phyloP scores from a whole-genome alignment of 2,888 invertebrate species.

The Pollenia angustigena region DNA sequence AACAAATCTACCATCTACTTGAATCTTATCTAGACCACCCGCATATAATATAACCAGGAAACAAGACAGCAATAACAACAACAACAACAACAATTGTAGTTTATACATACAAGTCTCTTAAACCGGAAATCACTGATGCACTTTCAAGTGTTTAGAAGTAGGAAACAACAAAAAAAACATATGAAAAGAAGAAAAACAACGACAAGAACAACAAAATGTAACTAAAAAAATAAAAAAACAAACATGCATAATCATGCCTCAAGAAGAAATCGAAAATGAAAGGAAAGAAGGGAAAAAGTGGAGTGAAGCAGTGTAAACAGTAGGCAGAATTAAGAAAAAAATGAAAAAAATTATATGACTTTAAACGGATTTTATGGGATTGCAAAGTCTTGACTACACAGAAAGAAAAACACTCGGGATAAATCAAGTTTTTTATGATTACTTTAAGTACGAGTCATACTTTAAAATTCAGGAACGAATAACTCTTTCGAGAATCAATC shows the following conservation, averaged over 20 bases:
- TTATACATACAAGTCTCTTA: constrained; percentile 31
- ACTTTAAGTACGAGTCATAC: no score
- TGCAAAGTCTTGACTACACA: no score
- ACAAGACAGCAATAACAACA: constrained; percentile 52
- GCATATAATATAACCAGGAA: constrained; percentile 65
- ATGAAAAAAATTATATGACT: not conserved
- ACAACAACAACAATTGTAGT: constrained; percentile 40
- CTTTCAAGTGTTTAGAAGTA: constrained; percentile 60
- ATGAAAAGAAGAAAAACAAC: not conserved
- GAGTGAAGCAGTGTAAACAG: not conserved
- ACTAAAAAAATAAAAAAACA: constrained; percentile 52
- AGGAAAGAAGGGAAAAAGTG: not conserved
- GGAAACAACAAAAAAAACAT: not conserved
- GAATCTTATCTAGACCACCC: constrained; percentile 67
- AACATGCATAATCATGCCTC: constrained; percentile 60
- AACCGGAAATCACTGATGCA: constrained; percentile 72
- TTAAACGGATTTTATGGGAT: no score
- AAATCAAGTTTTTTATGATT: no score
- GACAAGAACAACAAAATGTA: constrained; percentile 39
- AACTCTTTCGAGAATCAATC: no score
- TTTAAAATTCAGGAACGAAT: no score
- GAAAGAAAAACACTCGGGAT: no score
- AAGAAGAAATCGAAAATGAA: constrained; percentile 24
- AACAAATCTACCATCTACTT: constrained; percentile 63
- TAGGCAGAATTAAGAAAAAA: not conserved